Percentiles rank a stretch among this genome's conserved stretches.
These are phyloP conservation scores for Upupa epops DNA, from an alignment of 2,113 vertebrate genomes.

Conservation along the genomic window DNA sequence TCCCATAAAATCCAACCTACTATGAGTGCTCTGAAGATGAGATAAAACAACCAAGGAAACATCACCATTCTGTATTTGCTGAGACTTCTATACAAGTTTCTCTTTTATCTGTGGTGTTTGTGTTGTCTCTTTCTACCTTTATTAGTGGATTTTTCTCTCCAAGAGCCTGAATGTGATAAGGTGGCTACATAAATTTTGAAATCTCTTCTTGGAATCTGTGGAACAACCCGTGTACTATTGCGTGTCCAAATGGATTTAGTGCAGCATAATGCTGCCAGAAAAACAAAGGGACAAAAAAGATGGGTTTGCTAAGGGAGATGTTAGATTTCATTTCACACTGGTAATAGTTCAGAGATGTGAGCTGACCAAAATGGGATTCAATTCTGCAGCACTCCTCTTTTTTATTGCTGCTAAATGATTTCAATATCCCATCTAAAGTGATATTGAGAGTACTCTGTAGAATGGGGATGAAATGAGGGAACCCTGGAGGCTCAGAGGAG, in stretches of 20 bases:
- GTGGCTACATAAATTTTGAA: neutral
- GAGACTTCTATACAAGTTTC: neutral
- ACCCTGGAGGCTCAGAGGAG: neutral
- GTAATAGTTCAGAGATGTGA: conserved; percentile 48
- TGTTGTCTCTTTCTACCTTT: neutral
- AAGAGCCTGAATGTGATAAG: neutral
- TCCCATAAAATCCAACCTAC: neutral
- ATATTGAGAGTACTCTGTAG: conserved; percentile 14
- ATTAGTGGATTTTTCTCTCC: neutral
- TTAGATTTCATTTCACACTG: conserved; percentile 64
- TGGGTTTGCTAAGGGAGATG: conserved; percentile 45
- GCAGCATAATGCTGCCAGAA: neutral
- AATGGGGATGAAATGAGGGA: conserved; percentile 10
- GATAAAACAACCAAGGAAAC: neutral
- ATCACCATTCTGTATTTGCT: neutral
- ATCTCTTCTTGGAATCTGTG: neutral
- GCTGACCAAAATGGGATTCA: conserved; percentile 48
- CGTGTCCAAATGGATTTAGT: conserved; percentile 50
- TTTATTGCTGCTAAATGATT: conserved; percentile 64
- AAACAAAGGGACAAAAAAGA: conserved; percentile 49
- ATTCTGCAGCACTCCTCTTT: conserved; percentile 33
- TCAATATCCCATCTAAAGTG: conserved; percentile 52
- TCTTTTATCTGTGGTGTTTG: neutral
- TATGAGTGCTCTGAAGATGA: neutral
- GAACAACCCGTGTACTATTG: neutral